Percentiles rank a stretch among this genome's conserved stretches.
Evolutionary conservation across 2,113 vertebrate genomes (phyloP).

Genomic region (Balaeniceps rex): DNA sequence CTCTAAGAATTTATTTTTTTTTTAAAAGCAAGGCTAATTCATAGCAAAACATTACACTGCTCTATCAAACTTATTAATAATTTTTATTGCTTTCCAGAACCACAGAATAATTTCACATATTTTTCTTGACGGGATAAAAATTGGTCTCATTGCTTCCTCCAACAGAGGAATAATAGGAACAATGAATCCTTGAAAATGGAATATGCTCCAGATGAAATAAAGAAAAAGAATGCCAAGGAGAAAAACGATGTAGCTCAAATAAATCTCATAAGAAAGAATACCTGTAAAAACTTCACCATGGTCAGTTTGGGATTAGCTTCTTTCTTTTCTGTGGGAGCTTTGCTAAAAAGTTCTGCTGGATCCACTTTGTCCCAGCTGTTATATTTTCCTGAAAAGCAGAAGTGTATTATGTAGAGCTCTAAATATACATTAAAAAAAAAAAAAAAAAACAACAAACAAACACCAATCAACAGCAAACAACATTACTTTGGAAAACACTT

Average conservation of each 20-base stretch:
- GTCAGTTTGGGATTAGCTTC: slow-evolving; percentile 97
- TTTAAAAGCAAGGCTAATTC: not conserved
- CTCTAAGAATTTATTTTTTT: not conserved
- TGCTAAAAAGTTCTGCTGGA: slow-evolving; percentile 95
- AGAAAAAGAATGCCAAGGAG: not conserved
- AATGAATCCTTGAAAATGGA: not conserved
- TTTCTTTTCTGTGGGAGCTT: slow-evolving; percentile 97
- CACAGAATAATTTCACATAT: not conserved
- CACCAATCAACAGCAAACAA: not conserved
- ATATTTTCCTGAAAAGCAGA: slow-evolving; percentile 84
- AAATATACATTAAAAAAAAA: not conserved
- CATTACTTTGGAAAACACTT: not conserved
- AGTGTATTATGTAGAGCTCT: not conserved
- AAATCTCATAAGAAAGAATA: not conserved
- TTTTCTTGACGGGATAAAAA: not conserved
- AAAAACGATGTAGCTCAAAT: not conserved
- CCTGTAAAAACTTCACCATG: slow-evolving; percentile 98
- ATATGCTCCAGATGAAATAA: not conserved
- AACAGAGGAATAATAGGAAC: not conserved
- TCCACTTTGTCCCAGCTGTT: slow-evolving; percentile 99
- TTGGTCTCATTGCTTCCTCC: not conserved
- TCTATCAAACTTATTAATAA: not conserved
- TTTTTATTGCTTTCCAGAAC: not conserved
- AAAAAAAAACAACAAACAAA: no score
- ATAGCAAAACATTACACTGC: not conserved